Evolutionary conservation across 2,888 invertebrate genomes (phyloP).

Genomic region (Byasa hedistus): DNA sequence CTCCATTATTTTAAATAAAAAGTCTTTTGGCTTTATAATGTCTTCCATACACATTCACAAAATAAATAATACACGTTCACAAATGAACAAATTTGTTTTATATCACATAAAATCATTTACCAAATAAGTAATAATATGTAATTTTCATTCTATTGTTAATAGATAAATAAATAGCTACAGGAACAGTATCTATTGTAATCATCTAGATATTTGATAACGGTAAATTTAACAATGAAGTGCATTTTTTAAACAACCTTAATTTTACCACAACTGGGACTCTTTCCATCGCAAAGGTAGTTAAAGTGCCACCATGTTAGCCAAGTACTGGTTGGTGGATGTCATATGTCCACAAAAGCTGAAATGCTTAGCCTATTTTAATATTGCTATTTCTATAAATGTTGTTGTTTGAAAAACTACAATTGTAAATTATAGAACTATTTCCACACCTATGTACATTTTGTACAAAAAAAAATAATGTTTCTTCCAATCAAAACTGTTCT

Average conservation of each 20-base stretch:
- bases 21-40: neutral
- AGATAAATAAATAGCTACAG: neutral
- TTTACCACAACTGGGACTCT: no score
- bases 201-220: neutral
- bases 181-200: neutral
- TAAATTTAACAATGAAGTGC: neutral
- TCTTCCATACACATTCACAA: conserved; percentile 2
- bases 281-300: no score
- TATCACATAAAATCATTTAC: neutral
- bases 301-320: no score
- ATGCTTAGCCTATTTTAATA: conserved; percentile 35
- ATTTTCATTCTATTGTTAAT: neutral
- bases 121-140: neutral
- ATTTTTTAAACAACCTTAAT: no score
- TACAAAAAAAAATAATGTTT: conserved; percentile 17
- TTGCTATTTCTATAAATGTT: conserved; percentile 37
- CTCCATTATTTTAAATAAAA: neutral
- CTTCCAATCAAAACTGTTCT: neutral
- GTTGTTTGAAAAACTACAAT: conserved; percentile 38
- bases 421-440: conserved; percentile 35
- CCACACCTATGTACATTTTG: conserved; percentile 26
- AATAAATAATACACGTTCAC: no score
- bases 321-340: no score
- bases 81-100: neutral
- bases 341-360: neutral